Conservation (phyloP, 2,113 vertebrate genomes). For the Sinocyclocheilus grahami region DNA sequence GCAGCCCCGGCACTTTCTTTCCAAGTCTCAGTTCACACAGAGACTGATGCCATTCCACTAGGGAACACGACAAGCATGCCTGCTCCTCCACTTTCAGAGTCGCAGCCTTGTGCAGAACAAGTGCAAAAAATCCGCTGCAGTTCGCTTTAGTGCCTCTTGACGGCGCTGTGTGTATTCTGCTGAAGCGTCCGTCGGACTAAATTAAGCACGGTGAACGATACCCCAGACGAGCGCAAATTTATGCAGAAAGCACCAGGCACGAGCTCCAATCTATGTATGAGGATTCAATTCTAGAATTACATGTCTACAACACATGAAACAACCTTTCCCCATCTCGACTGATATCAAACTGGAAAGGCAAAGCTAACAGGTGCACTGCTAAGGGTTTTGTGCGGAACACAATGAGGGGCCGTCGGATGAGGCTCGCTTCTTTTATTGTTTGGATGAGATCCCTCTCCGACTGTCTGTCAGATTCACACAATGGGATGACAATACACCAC, state of each 20-base stretch:
- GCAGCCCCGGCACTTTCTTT: conserved; percentile 44
- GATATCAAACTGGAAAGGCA: conserved; percentile 47
- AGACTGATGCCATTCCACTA: conserved; percentile 53
- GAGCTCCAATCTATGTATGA: conserved; percentile 36
- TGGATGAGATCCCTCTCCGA: conserved; percentile 49
- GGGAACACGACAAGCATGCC: conserved; percentile 56
- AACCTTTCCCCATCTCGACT: conserved; percentile 47
- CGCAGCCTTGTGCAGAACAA: conserved; percentile 30
- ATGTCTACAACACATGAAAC: conserved; percentile 40
- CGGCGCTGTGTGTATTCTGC: conserved; percentile 74
- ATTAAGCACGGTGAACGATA: conserved; percentile 73
- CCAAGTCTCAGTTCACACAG: conserved; percentile 49
- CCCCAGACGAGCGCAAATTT: conserved; percentile 69
- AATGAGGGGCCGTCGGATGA: conserved; percentile 43
- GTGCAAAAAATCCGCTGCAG: conserved; percentile 48
- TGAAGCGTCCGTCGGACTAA: conserved; percentile 65
- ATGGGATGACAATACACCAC: conserved; percentile 50
- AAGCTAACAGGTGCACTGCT: conserved; percentile 45
- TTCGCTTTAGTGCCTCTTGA: conserved; percentile 68
- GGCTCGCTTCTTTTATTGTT: conserved; percentile 49
- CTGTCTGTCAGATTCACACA: conserved; percentile 55
- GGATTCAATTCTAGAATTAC: conserved; percentile 53
- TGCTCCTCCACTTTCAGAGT: conserved; percentile 54
- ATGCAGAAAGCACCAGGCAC: conserved; percentile 66
- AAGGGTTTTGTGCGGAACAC: conserved; percentile 51